Evolutionary conservation across 2,888 invertebrate species (phyloP).

Genomic region (Eupithecia pulchellata): DNA sequence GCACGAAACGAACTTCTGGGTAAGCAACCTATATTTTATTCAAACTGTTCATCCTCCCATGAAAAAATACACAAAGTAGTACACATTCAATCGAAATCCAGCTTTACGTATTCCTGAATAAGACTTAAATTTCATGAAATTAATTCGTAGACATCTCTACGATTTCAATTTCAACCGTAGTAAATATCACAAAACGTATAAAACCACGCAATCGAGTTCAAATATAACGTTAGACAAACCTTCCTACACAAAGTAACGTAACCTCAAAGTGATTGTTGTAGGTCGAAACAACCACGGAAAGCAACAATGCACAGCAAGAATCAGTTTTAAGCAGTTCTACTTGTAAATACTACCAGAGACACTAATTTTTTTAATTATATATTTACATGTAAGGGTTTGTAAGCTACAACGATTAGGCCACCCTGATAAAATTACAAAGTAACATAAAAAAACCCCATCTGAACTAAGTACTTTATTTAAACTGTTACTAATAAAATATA

Average conservation of each 20-base stretch:
- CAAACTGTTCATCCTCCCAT: slow-evolving; percentile 42
- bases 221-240: slow-evolving; percentile 4
- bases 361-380: too few species aligned
- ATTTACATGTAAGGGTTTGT: too few species aligned
- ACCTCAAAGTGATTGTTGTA: slow-evolving; percentile 20
- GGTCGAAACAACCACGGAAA: not conserved
- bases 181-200: slow-evolving; percentile 10
- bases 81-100: not conserved
- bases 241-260: slow-evolving; percentile 13
- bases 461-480: too few species aligned
- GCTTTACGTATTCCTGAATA: not conserved
- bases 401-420: too few species aligned
- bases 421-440: too few species aligned
- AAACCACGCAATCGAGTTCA: slow-evolving; percentile 10
- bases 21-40: slow-evolving; percentile 53
- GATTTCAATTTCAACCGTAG: not conserved
- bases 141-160: not conserved
- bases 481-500: too few species aligned
- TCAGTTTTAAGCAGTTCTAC: not conserved
- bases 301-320: not conserved
- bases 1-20: slow-evolving; percentile 42
- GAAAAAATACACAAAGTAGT: not conserved
- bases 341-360: too few species aligned
- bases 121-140: not conserved
- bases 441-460: too few species aligned